Evolutionary conservation across 2,888 invertebrate species (phyloP).

Genomic region (Tinea trinotella): DNA sequence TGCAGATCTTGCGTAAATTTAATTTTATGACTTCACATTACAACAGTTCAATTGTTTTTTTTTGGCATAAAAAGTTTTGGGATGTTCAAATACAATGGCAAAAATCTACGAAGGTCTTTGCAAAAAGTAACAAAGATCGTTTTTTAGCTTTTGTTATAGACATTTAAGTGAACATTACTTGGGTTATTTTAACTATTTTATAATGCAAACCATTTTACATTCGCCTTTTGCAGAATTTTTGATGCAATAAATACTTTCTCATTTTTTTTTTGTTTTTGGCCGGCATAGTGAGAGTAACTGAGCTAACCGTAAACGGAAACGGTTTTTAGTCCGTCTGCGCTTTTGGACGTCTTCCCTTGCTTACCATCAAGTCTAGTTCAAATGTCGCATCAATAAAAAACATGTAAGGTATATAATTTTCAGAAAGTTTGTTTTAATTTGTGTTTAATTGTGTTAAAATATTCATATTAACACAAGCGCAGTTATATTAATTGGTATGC

Average conservation of each 20-base stretch:
- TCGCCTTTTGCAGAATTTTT: background rate
- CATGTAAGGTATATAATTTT: too few species aligned
- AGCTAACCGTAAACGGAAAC: too few species aligned
- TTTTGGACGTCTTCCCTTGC: too few species aligned
- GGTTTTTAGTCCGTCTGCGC: too few species aligned
- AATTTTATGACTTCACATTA: conserved; percentile 1
- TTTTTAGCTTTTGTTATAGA: background rate
- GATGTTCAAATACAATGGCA: conserved; percentile 2
- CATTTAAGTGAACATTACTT: background rate
- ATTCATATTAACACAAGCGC: too few species aligned
- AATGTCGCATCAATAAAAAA: too few species aligned
- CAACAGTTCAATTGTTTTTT: conserved; percentile 3
- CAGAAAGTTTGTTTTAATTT: too few species aligned
- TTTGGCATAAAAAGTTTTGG: conserved; percentile 5
- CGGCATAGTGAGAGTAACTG: too few species aligned
- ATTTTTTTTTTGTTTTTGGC: background rate
- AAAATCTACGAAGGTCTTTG: conserved; percentile 8
- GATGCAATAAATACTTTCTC: conserved; percentile 2
- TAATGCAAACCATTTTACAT: conserved; percentile 1
- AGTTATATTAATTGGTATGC: too few species aligned
- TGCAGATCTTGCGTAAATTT: conserved; percentile 15
- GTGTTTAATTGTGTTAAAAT: too few species aligned
- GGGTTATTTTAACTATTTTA: background rate
- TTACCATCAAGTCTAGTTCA: too few species aligned
- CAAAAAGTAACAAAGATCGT: conserved; percentile 9